phyloP scores from a whole-genome alignment of 2,113 vertebrate species.

The Proteles cristata region DNA sequence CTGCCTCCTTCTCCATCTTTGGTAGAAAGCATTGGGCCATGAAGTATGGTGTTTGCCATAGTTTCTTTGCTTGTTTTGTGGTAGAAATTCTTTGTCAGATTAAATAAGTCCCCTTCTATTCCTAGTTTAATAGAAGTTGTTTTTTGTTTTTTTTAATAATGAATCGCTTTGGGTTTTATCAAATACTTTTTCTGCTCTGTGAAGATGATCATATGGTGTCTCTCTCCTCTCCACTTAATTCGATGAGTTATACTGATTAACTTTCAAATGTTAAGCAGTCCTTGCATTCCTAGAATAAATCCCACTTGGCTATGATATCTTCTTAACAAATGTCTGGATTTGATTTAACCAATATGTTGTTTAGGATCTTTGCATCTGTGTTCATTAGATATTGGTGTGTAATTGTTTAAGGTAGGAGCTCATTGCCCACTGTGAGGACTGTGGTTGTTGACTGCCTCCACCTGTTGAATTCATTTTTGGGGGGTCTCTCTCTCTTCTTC shows the following conservation, averaged over 20 bases:
- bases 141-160: not conserved
- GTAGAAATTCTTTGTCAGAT: not conserved
- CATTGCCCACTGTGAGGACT: not conserved
- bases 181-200: not conserved
- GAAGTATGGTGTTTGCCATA: not conserved
- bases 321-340: not conserved
- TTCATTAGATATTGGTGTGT: not conserved
- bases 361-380: not conserved
- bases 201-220: not conserved
- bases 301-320: not conserved
- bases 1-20: not conserved
- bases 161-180: not conserved
- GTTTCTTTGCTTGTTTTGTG: not conserved
- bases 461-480: not conserved
- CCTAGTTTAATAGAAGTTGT: not conserved
- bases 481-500: not conserved
- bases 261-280: not conserved
- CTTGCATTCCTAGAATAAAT: not conserved
- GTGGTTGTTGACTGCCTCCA: not conserved
- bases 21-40: not conserved
- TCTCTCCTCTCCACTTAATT: not conserved
- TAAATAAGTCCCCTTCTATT: not conserved
- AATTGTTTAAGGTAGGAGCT: not conserved
- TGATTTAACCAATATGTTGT: not conserved
- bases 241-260: not conserved